Conservation (phyloP, 2,113 vertebrate species). For the Seriola rivoliana region DNA sequence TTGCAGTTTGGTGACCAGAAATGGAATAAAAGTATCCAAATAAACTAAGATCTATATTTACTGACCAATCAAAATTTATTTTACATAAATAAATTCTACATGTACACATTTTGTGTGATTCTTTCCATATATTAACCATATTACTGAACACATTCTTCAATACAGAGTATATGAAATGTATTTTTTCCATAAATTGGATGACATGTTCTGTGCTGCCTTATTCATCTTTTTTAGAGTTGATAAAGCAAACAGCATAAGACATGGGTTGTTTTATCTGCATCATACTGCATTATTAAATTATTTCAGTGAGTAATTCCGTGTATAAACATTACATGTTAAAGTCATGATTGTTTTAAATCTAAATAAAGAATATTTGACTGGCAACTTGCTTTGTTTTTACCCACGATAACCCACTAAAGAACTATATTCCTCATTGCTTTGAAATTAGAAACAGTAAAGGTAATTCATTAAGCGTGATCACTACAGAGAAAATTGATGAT, state of each 20-base stretch:
- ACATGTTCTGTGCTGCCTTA: conserved; percentile 80
- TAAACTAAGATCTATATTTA: background rate
- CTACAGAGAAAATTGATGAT: conserved; percentile 6
- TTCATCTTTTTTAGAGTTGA: conserved; percentile 64
- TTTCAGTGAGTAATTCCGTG: conserved; percentile 52
- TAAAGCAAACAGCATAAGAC: conserved; percentile 49
- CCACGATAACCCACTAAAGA: background rate
- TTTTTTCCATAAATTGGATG: conserved; percentile 66
- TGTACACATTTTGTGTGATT: conserved; percentile 13
- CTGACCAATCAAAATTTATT: conserved; percentile 7
- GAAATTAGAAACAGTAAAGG: background rate
- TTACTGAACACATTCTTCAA: conserved; percentile 42
- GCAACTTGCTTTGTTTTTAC: conserved; percentile 18
- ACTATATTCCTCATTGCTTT: background rate
- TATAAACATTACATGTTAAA: conserved; percentile 56
- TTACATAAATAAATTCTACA: conserved; percentile 12
- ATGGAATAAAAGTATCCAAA: conserved; percentile 1
- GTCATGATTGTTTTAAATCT: conserved; percentile 66
- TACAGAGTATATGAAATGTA: conserved; percentile 61
- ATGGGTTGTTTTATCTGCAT: conserved; percentile 33
- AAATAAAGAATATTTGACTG: conserved; percentile 75
- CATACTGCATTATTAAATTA: conserved; percentile 32
- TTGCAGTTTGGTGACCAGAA: background rate
- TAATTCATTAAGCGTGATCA: background rate
- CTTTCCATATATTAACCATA: conserved; percentile 10